Conservation (phyloP, 2,113 vertebrate genomes). For the Perca schrenkii region DNA sequence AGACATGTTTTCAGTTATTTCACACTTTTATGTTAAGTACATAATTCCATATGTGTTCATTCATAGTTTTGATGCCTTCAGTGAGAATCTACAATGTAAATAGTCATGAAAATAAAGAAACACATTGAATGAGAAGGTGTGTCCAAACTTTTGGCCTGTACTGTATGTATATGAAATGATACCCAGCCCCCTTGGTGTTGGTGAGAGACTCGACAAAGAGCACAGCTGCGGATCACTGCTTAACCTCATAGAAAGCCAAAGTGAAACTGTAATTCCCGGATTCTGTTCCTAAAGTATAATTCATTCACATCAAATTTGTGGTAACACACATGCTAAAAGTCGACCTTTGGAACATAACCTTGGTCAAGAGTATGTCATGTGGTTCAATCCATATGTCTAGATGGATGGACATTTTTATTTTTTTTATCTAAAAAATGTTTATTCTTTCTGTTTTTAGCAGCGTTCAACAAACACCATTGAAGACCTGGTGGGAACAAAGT, state of each 20-base stretch:
- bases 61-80: too few relatives aligned
- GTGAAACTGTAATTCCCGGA: not conserved
- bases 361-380: not conserved
- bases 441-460: too few relatives aligned
- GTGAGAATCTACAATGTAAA: too few relatives aligned
- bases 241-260: slow-evolving; percentile 3
- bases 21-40: too few relatives aligned
- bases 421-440: not conserved
- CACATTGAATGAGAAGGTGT: too few relatives aligned
- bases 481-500: not conserved
- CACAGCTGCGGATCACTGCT: not conserved
- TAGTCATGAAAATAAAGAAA: too few relatives aligned
- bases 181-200: not conserved
- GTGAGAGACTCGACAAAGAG: not conserved
- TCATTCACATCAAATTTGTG: not conserved
- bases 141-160: too few relatives aligned
- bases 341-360: not conserved
- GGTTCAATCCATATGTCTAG: not conserved
- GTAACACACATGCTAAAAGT: not conserved
- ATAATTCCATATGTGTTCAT: too few relatives aligned
- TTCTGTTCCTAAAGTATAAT: not conserved
- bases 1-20: too few relatives aligned
- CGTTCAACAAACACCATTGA: not conserved
- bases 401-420: too few relatives aligned
- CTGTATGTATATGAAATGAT: not conserved